Conservation (phyloP, 2,113 vertebrate genomes). For the Varanus komodoensis region DNA sequence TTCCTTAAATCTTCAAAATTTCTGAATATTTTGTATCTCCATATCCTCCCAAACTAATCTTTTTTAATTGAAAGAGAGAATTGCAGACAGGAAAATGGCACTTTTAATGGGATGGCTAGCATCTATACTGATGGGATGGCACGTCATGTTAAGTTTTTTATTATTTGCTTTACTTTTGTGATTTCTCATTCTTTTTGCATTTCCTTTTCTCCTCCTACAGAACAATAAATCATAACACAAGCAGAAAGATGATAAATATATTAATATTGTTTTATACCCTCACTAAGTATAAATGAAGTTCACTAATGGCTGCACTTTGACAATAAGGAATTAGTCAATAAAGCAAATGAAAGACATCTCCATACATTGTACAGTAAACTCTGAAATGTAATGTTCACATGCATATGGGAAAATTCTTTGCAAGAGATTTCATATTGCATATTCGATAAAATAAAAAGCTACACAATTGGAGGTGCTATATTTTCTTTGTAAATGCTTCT, state of each 20-base stretch:
- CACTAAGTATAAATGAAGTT: not conserved
- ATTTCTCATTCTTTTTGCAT: slow-evolving; percentile 15
- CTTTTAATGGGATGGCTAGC: not conserved
- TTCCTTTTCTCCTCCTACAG: not conserved
- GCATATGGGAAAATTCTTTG: not conserved
- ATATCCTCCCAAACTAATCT: not conserved
- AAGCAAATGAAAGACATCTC: not conserved
- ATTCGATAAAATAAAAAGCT: not conserved
- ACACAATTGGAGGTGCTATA: not conserved
- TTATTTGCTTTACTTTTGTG: not conserved
- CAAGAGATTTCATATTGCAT: not conserved
- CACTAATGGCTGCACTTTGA: not conserved
- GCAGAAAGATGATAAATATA: not conserved
- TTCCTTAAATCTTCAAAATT: no score
- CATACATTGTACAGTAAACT: not conserved
- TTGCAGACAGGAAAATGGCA: not conserved
- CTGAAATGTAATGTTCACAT: not conserved
- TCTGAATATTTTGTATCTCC: not conserved
- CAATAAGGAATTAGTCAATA: not conserved
- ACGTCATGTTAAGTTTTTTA: slow-evolving; percentile 20
- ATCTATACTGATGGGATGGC: slow-evolving; percentile 2
- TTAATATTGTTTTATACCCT: not conserved
- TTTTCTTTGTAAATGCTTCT: not conserved
- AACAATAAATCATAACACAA: not conserved
- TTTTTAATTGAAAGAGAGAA: not conserved